These are phyloP conservation scores for Potamarius usumacintae DNA, from an alignment of 2,113 vertebrate genomes.

Conservation along the genomic window DNA sequence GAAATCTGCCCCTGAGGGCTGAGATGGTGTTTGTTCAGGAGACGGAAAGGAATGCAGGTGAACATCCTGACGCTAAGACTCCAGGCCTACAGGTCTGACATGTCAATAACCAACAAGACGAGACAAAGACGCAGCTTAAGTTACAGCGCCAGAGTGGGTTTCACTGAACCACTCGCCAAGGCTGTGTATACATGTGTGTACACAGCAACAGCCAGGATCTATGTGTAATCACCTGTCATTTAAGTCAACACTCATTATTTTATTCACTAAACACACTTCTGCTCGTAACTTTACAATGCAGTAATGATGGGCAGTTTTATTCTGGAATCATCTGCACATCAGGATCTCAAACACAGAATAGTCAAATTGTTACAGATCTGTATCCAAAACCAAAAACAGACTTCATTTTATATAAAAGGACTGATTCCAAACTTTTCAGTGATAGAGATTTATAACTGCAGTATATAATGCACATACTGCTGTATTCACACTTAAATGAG, in stretches of 20 bases:
- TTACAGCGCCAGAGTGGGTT: conserved; percentile 3
- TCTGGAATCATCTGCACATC: neutral
- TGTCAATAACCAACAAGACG: conserved; percentile 18
- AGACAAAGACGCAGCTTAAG: conserved; percentile 5
- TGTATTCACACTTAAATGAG: neutral
- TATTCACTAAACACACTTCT: conserved; percentile 11
- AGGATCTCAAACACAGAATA: neutral
- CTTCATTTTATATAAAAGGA: neutral
- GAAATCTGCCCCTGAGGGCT: conserved; percentile 22
- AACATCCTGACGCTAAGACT: conserved; percentile 26
- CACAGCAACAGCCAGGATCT: neutral
- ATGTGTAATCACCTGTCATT: conserved; percentile 25
- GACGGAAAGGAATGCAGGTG: conserved; percentile 22
- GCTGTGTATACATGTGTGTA: neutral
- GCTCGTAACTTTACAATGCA: neutral
- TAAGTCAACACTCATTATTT: conserved; percentile 24
- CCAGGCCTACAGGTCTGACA: conserved; percentile 8
- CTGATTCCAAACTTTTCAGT: neutral
- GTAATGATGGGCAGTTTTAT: neutral
- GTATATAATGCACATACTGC: neutral
- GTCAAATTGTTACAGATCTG: neutral
- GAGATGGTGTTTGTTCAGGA: conserved; percentile 14
- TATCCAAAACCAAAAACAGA: neutral
- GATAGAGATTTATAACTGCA: neutral
- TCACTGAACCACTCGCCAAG: neutral